These are phyloP conservation scores for Sitodiplosis mosellana DNA, from an alignment of 1,140 invertebrate genomes.

Conservation along the genomic window DNA sequence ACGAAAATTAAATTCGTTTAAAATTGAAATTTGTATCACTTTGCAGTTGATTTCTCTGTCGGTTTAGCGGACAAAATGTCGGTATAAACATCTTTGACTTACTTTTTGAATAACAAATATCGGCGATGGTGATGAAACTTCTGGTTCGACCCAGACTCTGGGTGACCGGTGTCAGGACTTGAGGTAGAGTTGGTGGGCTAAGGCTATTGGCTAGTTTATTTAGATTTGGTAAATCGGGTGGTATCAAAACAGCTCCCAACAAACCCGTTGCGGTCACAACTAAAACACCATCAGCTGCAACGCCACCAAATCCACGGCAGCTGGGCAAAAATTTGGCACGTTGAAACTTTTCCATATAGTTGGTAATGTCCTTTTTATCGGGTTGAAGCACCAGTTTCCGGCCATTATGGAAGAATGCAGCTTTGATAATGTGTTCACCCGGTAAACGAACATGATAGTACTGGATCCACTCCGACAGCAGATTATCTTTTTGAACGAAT, in stretches of 20 bases:
- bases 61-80: too few relatives aligned
- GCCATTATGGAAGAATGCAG: conserved; percentile 70
- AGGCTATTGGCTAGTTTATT: too few relatives aligned
- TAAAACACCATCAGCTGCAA: conserved; percentile 60
- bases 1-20: too few relatives aligned
- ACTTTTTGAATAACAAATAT: conserved; percentile 58
- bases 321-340: conserved; percentile 57
- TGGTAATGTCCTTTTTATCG: conserved; percentile 54
- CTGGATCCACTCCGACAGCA: conserved; percentile 63
- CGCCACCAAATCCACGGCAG: conserved; percentile 68
- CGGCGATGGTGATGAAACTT: conserved; percentile 52
- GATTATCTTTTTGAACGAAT: conserved; percentile 55
- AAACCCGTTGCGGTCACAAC: conserved; percentile 71
- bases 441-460: conserved; percentile 28
- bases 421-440: conserved; percentile 64
- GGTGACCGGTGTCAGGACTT: conserved; percentile 30
- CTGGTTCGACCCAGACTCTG: conserved; percentile 53
- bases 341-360: conserved; percentile 73
- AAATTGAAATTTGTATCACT: too few relatives aligned
- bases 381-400: conserved; percentile 39
- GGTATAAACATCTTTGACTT: too few relatives aligned
- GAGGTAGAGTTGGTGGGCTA: not conserved
- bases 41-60: too few relatives aligned
- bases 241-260: conserved; percentile 43
- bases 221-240: conserved; percentile 23